phyloP scores from a whole-genome alignment of 1,140 invertebrate genomes.

The Mizuhopecten yessoensis region DNA sequence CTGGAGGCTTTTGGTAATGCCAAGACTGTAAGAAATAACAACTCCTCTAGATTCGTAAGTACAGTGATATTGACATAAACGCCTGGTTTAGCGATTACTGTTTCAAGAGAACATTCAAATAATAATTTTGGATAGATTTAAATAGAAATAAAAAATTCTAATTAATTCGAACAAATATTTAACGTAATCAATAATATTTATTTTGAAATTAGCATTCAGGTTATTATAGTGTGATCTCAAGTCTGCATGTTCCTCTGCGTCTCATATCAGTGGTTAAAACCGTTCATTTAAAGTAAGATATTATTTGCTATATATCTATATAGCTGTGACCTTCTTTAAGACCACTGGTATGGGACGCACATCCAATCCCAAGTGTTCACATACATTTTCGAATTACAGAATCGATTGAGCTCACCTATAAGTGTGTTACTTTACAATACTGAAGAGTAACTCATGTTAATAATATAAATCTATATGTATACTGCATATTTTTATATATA shows the following conservation, averaged over 20 bases:
- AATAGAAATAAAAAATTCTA: not conserved
- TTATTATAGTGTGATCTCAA: not conserved
- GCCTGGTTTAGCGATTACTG: constrained; percentile 93
- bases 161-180: too few species aligned
- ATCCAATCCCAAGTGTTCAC: not conserved
- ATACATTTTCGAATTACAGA: not conserved
- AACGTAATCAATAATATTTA: not conserved
- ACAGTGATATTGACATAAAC: constrained; percentile 90
- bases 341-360: not conserved
- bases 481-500: not conserved
- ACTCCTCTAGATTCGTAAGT: constrained; percentile 87
- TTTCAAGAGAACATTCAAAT: constrained; percentile 96
- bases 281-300: not conserved
- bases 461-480: not conserved
- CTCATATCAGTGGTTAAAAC: not conserved
- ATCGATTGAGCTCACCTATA: not conserved
- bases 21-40: constrained; percentile 87
- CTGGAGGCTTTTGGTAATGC: constrained; percentile 87
- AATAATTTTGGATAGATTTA: constrained; percentile 86
- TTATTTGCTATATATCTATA: not conserved
- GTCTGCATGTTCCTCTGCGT: not conserved
- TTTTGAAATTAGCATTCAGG: not conserved
- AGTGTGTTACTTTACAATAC: too few species aligned
- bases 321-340: not conserved
- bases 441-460: not conserved